phyloP scores from a whole-genome alignment of 2,797 vertebrate genomes.

The Tiaroga cobitis region DNA sequence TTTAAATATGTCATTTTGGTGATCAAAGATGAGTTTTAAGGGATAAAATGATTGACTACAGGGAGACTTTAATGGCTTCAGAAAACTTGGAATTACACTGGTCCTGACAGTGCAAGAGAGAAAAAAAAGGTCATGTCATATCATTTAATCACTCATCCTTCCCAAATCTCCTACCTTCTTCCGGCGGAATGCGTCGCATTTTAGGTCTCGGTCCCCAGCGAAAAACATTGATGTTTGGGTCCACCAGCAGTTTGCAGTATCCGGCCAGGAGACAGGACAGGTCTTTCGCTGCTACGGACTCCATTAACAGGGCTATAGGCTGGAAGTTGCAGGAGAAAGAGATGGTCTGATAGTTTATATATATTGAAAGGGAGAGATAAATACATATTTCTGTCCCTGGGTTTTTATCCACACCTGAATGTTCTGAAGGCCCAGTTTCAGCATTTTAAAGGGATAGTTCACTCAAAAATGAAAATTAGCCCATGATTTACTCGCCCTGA shows the following conservation, averaged over 20 bases:
- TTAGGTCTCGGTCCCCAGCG: slow-evolving; percentile 83
- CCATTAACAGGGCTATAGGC: slow-evolving; percentile 94
- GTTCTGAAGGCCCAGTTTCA: neutral
- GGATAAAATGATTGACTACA: too few species aligned
- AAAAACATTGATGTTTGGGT: slow-evolving; percentile 86
- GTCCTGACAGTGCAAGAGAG: neutral
- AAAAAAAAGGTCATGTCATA: neutral
- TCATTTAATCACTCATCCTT: neutral
- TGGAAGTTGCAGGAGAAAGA: slow-evolving; percentile 64
- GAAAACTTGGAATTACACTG: too few species aligned
- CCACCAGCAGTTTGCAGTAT: slow-evolving; percentile 91
- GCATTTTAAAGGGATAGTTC: neutral
- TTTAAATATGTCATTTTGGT: too few species aligned
- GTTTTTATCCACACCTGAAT: neutral
- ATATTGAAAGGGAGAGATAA: slow-evolving; percentile 29
- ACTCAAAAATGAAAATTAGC: too few species aligned
- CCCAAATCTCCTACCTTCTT: slow-evolving; percentile 89
- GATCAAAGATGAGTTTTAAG: too few species aligned
- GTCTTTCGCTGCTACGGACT: slow-evolving; percentile 94
- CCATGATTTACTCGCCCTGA: too few species aligned
- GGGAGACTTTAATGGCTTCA: too few species aligned
- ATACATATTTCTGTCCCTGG: neutral
- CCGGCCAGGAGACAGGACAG: slow-evolving; percentile 92
- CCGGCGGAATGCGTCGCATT: slow-evolving; percentile 87
- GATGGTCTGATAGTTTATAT: neutral